Evolutionary conservation across 2,113 vertebrate genomes (phyloP), one percentile per base, ranked within the genome.

Genomic region (Hypocryptadius cinnamomeus): DNA sequence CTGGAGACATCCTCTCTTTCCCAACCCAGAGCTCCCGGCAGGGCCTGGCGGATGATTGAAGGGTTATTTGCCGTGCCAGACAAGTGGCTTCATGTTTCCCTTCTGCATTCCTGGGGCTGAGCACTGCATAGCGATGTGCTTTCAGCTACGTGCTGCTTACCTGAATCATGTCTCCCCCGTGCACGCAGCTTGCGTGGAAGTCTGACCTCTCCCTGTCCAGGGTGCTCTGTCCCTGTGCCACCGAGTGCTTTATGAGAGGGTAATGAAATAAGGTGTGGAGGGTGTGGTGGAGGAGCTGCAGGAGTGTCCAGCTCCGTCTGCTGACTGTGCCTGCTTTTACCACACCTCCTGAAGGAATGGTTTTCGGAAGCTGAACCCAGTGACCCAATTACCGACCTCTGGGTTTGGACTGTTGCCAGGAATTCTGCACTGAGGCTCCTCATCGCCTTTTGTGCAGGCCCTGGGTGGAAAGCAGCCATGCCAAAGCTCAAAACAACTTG

Each of bases 51-150:
- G 90, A 85, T 95, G 93, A 94, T 48, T 96, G 93, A 94, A 90
- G 83, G 73, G 35, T 82, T 92, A 27, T 79, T 93, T 48, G 21
- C 84, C 23, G 72, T 95, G 59, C 74, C 66, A 93, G 96, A 87
- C 95, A 94, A 95, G 95, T 95, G 89, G 56, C 95, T 95, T 96
- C 92, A 90, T 95, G 96, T 95, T 94, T 95, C 20, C 87, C 65
- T 90, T 17, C 82, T 68, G 90, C 92, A 94, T 96, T 96, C 94
- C 88, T 94, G 78, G 2, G 37, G 50, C 72, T 85, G 79, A 92
- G 79, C 69, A 2, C 44, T 78, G 79, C 91, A 66, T 51, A 83
- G 92, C 63, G 13, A 71, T 68, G 90, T 2, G 25, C 64, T 79
- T 61, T 83, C 65, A 76, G 89, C 85, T 89, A 37, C 30, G 25